phyloP scores from a whole-genome alignment of 2,888 invertebrate species.

The Cybosia mesomella region DNA sequence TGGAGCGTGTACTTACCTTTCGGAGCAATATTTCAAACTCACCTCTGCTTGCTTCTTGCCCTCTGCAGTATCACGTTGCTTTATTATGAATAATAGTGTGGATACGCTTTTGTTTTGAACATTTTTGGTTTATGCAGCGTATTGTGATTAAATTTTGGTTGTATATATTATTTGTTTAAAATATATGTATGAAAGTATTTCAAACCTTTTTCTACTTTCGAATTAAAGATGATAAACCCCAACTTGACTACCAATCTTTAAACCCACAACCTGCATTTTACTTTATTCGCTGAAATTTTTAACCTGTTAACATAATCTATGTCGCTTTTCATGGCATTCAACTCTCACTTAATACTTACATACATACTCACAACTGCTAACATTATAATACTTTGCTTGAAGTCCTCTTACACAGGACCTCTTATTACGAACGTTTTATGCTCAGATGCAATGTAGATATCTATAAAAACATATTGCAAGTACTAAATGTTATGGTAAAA shows the following conservation, averaged over 20 bases:
- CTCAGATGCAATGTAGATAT: background rate
- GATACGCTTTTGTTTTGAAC: slow-evolving; percentile 44
- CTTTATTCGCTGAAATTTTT: background rate
- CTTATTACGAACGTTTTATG: too few relatives aligned
- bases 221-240: too few relatives aligned
- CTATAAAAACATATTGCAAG: background rate
- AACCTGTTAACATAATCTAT: too few relatives aligned
- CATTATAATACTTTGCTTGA: too few relatives aligned
- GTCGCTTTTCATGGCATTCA: too few relatives aligned
- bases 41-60: slow-evolving; percentile 65
- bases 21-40: slow-evolving; percentile 68
- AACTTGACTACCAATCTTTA: background rate
- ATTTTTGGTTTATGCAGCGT: slow-evolving; percentile 17
- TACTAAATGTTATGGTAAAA: slow-evolving; percentile 27
- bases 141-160: slow-evolving; percentile 8
- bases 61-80: slow-evolving; percentile 67
- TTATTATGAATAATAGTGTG: slow-evolving; percentile 57
- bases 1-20: slow-evolving; percentile 50
- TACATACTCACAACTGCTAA: too few relatives aligned
- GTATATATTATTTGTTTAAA: background rate
- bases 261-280: background rate
- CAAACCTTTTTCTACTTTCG: too few relatives aligned
- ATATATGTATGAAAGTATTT: too few relatives aligned
- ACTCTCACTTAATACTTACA: too few relatives aligned
- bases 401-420: too few relatives aligned